Evolutionary conservation across 2,888 invertebrate genomes (phyloP), one percentile per base, ranked within the genome.

Genomic region (Rhingia rostrata): DNA sequence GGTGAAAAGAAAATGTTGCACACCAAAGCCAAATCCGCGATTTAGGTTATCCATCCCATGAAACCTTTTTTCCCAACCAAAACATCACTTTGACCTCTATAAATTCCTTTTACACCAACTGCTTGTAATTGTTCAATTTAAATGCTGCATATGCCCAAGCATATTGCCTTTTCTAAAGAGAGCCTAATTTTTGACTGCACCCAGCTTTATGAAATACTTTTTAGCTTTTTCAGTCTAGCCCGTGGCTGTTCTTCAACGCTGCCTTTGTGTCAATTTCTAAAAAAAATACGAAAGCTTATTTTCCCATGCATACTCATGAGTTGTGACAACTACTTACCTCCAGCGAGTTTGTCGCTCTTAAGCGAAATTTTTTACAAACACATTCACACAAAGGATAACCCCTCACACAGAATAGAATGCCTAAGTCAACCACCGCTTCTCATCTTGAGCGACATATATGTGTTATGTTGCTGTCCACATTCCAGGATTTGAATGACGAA

Each of bases 381-480:
- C 43, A 53, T 7, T 49, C 7, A 22, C 30, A 33, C 43, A 63
- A 49, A 56, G 39, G 32, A 43, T 49, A 33, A 67, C 41, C 33
- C 12, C 10, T 32, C 22, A 43, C 35, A 69, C 35, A 56, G 22
- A 39, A 78, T 14, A 73, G 32, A 56, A 7, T 66, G 41, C 41
- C 61, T 67, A 72, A 61, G 64, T 66, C 33, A 51, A 37, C 64
- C 64, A 72, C 66, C 63, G 73, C 41, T 64, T 69, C 47, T 69
- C 64, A 72, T 78, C 56, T 63, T 63, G 56, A 63, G 67, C 56
- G 69, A 22, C 22, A 22, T 22, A 22, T 22, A 47, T 63, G 49
- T 61, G 41, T 53, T 41, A 37, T 22, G 9, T 30, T 70, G 63
- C 51, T 79, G 74, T 70, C 70, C 79, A 74, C 74, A 79, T 75